Conservation (phyloP, 2,113 vertebrate genomes). For the Talpa occidentalis region DNA sequence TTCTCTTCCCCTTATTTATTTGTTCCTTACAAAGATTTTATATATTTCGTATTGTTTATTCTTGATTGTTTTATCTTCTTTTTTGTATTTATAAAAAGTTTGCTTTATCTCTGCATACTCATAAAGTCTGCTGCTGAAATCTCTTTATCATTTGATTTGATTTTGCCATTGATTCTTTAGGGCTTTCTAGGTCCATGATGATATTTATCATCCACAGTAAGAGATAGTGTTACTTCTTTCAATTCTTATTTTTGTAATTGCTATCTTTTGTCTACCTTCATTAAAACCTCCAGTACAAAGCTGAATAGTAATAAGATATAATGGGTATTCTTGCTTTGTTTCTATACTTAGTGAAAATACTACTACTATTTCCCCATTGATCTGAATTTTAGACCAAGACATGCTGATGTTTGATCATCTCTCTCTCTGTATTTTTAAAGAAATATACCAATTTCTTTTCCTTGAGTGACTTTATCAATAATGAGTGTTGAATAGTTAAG, state of each 20-base stretch:
- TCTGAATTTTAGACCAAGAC: neutral
- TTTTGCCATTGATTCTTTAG: constrained; percentile 3
- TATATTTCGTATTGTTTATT: neutral
- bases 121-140: neutral
- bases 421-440: neutral
- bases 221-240: neutral
- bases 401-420: neutral
- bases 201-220: neutral
- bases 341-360: neutral
- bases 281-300: neutral
- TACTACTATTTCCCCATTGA: neutral
- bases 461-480: neutral
- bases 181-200: neutral
- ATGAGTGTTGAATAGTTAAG: neutral
- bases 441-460: neutral
- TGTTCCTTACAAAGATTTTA: neutral
- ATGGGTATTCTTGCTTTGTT: neutral
- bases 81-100: neutral
- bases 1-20: neutral
- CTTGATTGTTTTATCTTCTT: neutral
- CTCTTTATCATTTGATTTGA: neutral
- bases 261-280: neutral
- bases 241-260: neutral
- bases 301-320: neutral
- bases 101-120: neutral